These are phyloP conservation scores for Drosophila koepferae DNA, from an alignment of 2,888 invertebrate species.

Conservation along the genomic window DNA sequence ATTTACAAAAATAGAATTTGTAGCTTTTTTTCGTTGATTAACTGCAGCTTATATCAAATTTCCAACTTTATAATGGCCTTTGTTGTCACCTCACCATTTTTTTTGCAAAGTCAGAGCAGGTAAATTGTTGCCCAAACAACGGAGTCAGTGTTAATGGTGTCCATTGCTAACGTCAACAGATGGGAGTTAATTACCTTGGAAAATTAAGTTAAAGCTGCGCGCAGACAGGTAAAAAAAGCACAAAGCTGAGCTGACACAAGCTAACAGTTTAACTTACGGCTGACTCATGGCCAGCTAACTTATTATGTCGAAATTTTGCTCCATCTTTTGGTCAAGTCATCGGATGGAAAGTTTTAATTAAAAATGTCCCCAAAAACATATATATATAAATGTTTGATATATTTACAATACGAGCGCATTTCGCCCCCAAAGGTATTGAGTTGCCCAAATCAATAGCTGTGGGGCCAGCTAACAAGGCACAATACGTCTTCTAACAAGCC, in stretches of 20 bases:
- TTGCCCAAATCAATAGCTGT: constrained; percentile 47
- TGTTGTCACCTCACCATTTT: constrained; percentile 22
- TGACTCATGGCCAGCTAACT: constrained; percentile 37
- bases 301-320: constrained; percentile 24
- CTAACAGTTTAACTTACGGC: constrained; percentile 31
- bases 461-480: constrained; percentile 34
- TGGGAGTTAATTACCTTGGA: constrained; percentile 43
- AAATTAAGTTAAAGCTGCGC: background rate
- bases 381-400: constrained; percentile 1
- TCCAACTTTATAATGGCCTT: background rate
- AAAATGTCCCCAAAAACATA: constrained; percentile 33
- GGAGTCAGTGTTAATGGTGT: constrained; percentile 28
- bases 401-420: constrained; percentile 14
- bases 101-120: background rate
- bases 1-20: too few relatives aligned
- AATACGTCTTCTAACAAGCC: constrained; percentile 26
- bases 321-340: constrained; percentile 40
- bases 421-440: constrained; percentile 20
- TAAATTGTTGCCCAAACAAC: constrained; percentile 18
- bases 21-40: too few relatives aligned
- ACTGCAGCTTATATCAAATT: too few relatives aligned
- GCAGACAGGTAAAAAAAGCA: constrained; percentile 2
- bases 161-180: constrained; percentile 15
- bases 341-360: constrained; percentile 59
- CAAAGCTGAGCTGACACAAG: constrained; percentile 15